Base-by-base conservation (phyloP, 2,888 invertebrate species). In the Ephialtes manifestator region DNA sequence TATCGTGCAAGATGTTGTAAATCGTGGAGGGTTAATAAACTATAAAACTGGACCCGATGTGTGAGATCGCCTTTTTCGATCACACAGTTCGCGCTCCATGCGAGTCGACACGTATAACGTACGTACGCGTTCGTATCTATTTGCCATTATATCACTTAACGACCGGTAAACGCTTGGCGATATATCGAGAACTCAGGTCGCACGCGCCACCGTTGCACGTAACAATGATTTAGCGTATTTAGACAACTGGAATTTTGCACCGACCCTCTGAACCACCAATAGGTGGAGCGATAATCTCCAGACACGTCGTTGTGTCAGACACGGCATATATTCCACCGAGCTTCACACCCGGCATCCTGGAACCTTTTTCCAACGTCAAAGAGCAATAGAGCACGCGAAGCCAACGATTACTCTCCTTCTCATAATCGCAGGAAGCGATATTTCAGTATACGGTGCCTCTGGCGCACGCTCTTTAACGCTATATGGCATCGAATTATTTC, bases 381-480 rank as follows among this genome's bases (percentile, higher is more conserved):
- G 74, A 74, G 76, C 72, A 77, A 63, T 68, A 53, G 60, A 77
- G 77, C 60, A 77, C 72, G 77, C 81, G 60, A 77, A 72, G 58
- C 68, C 77, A 60, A 28, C 77, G 68, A 81, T 84, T 81, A 77
- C 67, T 83, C 72, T 58, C 63, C 46, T 55, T 55, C 80, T 80
- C 77, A 79, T 86, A 85, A 86, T 86, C 80, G 70, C 86, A 87
- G 86, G 83, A 85, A 85, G 65, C 78, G 78, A 85, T 87, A 85
- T 83, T 85, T 85, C 83, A 83, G 46, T 55, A 15, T 55, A 8
- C 24, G 20, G 80, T 67, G 60, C 77, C 75, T 75, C 51, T 70
- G 75, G 76, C 71, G 11, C 74, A 68, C 46, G 53, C 77, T 77
- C 72, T 85, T 86, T 81, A 78, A 78, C 74, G 78, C 71, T 18